Evolutionary conservation across 2,888 invertebrate species (phyloP), one percentile per base, ranked within the genome.

Genomic region (Cheilosia variabilis): DNA sequence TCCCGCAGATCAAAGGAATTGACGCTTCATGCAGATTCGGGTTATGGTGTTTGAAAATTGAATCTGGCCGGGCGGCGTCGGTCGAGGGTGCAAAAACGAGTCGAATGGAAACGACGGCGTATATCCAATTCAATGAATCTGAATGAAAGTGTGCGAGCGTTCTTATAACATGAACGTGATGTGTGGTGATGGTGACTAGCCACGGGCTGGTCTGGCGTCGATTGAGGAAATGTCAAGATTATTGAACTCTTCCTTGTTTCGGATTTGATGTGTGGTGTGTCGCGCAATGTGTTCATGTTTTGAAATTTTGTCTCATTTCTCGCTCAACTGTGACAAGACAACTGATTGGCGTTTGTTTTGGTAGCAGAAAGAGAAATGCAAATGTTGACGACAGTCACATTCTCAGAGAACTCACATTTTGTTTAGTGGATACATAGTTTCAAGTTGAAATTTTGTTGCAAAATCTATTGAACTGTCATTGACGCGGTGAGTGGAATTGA

Each of bases 171-270:
- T 62, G 37, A 63, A n/a, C 37, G 37, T 52, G 43, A 52, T 62
- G 37, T 37, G 37, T 13, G 37, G 37, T 10, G 34, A 34, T 34
- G 34, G 41, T 47, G 37, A 24, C 47, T 57, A 27, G 37, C 53
- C 53, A 71, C 41, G 65, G 34, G 22, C 66, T 50, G 50, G 37
- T 24, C 34, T 62, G 66, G 68, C 63, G 31, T 68, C 68, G 45
- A 60, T 83, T 78, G 63, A 57, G 83, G 78, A 83, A 75, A 63
- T 73, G 78, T 78, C 73, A 78, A 73, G 68, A 83, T 52, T 76
- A 62, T 72, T 72, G 71, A 82, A 76, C 78, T 68, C 60, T 81
- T 68, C 17, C 37, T 60, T 37, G 19, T 75, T 66, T 72, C 45
- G 4, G 41, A 31, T 31, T 31, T 31, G 31, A 27, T 27, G 27